Evolutionary conservation across 2,113 vertebrate species (phyloP), one percentile per base, ranked within the genome.

Genomic region (Sterna hirundo): DNA sequence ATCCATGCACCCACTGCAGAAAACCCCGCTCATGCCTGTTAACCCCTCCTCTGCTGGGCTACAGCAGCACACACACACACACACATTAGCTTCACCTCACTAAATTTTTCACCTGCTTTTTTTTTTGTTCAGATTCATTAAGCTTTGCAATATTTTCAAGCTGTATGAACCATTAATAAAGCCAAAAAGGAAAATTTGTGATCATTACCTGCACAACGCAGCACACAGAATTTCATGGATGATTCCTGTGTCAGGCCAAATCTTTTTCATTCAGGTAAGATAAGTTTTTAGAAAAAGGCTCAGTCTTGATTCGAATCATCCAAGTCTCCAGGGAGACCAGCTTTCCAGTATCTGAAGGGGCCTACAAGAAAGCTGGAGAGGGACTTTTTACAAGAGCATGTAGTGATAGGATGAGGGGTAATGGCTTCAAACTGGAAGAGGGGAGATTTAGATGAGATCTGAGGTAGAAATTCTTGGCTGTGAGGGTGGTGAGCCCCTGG

Each of bases 141-240:
- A 55, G 13, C 6, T 52, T 36, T 19, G 25, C 7, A 13, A 13
- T 21, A 9, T 66, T 74, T 80, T 44, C 46, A 61, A 62, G 26
- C 18, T 62, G 26, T 3, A n/a, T 23, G 75, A 71, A 86, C 42
- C 29, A 70, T 36, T 34, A 13, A 38, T 6, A 61, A 87, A 87
- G 36, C 13, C n/a, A 29, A 32, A 69, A 57, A 42, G 26, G 36
- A 77, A 51, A 65, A 23, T 5, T 27, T 49, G 12, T 0, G 1
- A 30, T 42, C 34, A 58, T 30, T 1, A 1, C 34, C 25, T 4
- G 5, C 20, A 49, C 21, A 70, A 49, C 26, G 3, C 15, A 55
- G 27, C 11, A 8, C 5, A 19, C n/a, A 36, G 19, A 38, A 54
- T 40, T 46, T 54, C 58, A 58, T 1, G 1, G 8, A 10, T 1